Evolutionary conservation across 2,797 vertebrate genomes (phyloP).

Genomic region (Orestias chungarensis): DNA sequence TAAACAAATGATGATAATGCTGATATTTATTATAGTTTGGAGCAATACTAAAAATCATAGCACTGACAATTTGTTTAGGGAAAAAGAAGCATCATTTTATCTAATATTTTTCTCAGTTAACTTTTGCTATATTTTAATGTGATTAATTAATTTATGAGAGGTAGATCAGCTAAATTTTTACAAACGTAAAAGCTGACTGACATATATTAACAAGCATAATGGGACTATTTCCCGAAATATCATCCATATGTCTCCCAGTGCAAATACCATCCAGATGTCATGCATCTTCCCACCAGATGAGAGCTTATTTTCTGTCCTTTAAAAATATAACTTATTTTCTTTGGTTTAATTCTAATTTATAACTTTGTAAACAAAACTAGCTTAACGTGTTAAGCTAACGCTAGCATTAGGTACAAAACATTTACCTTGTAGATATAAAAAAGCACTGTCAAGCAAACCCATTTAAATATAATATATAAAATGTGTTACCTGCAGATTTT

Average conservation of each 20-base stretch:
- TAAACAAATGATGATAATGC: not conserved
- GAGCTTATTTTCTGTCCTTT: not conserved
- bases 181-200: not conserved
- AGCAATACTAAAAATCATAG: not conserved
- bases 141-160: not conserved
- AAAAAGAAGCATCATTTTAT: not conserved
- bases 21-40: no score
- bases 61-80: not conserved
- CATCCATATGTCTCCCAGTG: no score
- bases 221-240: not conserved
- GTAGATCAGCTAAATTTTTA: not conserved
- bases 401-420: not conserved
- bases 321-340: not conserved
- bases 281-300: not conserved
- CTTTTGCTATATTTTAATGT: not conserved
- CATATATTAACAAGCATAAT: not conserved
- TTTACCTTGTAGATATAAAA: not conserved
- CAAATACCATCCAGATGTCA: not conserved
- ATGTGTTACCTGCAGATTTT: not conserved
- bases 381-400: not conserved
- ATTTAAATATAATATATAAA: not conserved
- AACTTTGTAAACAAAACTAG: no score
- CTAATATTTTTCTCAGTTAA: not conserved
- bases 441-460: not conserved
- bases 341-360: no score